Base-by-base conservation (phyloP, 2,113 vertebrate genomes). In the Hiodon tergisus region DNA sequence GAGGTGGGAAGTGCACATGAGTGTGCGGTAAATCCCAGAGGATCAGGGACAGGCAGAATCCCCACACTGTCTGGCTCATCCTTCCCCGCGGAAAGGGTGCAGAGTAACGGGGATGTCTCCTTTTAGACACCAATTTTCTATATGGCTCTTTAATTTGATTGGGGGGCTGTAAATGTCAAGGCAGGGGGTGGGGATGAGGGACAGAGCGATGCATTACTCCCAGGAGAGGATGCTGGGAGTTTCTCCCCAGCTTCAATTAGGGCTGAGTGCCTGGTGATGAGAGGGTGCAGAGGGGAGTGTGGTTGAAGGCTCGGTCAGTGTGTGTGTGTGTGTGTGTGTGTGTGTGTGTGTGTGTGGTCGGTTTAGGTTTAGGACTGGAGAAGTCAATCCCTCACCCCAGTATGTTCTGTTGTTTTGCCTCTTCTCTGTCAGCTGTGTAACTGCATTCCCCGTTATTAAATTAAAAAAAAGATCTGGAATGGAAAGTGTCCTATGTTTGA, bases 131-230 rank as follows among this genome's bases (percentile, higher is more conserved):
- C 46, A 50, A 4, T 50, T 54, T 71, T 71, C 17, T 52, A 69
- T 53, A n/a, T 58, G 54, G 17, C 9, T 10, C 53, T 55, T 71
- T 60, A 31, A 72, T 60, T 60, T 59, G 70, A 72, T 72, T 72
- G 60, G 13, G 13, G 31, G 10, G 31, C 70, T 11, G 60, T 60
- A 71, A 58, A 71, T 58, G 69, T 46, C 31, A 58, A 58, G 69
- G 9, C 69, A 14, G 4, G 14, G 13, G 67, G 67, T 8, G n/a
- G 14, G 5, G 67, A 8, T 48, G 51, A n/a, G 50, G 5, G 10
- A 50, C 69, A 58, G 69, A 7, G 53, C 6, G 53, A 57, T 71
- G 69, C 69, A 71, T 71, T 71, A 71, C 58, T 71, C 53, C 57
- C 46, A 60, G 55, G 11, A 60, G 55, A 48, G 70, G 4, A 72